phyloP scores from a whole-genome alignment of 2,113 vertebrate genomes.

The Agelaius phoeniceus region DNA sequence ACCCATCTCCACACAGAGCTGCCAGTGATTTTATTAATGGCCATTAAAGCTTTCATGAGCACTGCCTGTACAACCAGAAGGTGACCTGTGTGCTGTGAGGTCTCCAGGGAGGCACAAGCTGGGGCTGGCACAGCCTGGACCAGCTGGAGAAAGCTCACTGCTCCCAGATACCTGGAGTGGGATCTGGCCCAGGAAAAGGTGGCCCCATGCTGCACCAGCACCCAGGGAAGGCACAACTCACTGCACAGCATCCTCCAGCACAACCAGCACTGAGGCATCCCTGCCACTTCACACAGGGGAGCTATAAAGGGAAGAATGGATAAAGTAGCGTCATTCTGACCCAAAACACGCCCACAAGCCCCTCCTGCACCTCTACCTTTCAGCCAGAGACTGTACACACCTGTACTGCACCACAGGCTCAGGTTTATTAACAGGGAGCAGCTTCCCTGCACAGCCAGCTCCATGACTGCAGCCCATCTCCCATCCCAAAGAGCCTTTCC shows the following conservation, averaged over 20 bases:
- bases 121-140: not conserved
- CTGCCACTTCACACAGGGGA: not conserved
- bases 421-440: not conserved
- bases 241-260: not conserved
- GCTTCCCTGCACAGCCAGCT: not conserved
- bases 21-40: not conserved
- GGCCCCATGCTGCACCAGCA: rapidly evolving
- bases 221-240: not conserved
- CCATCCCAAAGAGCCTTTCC: not conserved
- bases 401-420: not conserved
- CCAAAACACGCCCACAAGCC: not conserved
- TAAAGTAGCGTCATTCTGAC: not conserved
- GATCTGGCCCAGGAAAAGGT: not conserved
- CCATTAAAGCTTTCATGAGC: not conserved
- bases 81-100: not conserved
- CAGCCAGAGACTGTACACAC: not conserved
- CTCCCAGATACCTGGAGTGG: not conserved
- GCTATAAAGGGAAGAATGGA: not conserved
- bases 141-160: not conserved
- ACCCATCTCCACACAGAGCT: not conserved
- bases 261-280: not conserved
- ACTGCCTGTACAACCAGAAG: not conserved
- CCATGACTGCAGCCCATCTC: not conserved
- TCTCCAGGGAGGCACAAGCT: not conserved
- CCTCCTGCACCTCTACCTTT: not conserved